phyloP scores from a whole-genome alignment of 2,113 vertebrate species.

The Trinectes maculatus region DNA sequence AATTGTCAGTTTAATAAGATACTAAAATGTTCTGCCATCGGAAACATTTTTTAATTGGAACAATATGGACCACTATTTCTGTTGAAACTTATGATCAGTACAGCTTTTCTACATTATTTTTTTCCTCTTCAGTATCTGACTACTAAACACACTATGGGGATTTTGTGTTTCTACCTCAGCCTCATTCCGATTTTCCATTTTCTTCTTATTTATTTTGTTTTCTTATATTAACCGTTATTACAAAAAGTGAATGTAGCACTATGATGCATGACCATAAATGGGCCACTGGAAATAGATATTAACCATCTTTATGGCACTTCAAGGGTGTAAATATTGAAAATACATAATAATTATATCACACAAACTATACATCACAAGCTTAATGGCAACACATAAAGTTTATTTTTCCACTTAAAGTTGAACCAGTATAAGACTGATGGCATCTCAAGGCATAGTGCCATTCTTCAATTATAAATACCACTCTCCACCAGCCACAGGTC shows the following conservation, averaged over 20 bases:
- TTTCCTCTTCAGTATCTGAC: too few species aligned
- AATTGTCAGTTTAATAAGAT: too few species aligned
- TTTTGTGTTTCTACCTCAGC: too few species aligned
- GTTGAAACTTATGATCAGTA: too few species aligned
- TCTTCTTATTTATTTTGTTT: too few species aligned
- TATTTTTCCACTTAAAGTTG: not conserved
- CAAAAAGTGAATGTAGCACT: not conserved
- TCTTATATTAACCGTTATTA: too few species aligned
- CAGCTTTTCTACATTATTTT: too few species aligned
- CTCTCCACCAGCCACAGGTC: conserved; percentile 12
- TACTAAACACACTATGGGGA: too few species aligned
- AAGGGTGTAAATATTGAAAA: not conserved
- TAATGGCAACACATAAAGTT: not conserved
- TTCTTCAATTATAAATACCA: conserved; percentile 14
- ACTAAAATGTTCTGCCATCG: too few species aligned
- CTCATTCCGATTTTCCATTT: too few species aligned
- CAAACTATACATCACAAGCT: not conserved
- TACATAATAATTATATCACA: not conserved
- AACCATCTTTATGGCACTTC: not conserved
- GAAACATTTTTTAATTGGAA: too few species aligned
- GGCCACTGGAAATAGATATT: not conserved
- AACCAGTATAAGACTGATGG: not conserved
- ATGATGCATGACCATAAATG: not conserved
- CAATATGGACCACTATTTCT: too few species aligned
- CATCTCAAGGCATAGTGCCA: not conserved